A percentile compares a stretch with the other conserved stretches of the same genome.
Evolutionary conservation across 2,888 invertebrate species (phyloP).

Genomic region (Polymixis lichenea): DNA sequence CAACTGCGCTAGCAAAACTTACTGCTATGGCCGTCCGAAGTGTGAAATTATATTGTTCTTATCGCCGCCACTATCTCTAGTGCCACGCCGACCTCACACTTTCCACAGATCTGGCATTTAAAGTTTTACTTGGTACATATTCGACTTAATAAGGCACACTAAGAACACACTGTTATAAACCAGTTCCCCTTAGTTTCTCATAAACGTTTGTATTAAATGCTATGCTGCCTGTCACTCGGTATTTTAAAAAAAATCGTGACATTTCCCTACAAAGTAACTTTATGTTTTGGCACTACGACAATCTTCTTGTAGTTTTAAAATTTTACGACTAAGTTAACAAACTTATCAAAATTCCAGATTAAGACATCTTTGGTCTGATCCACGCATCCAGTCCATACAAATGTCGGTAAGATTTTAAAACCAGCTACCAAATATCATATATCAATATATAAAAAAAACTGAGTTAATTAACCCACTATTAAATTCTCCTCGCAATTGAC

Average conservation of each 20-base stretch:
- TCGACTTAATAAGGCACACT: conserved; percentile 42
- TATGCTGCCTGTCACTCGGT: background rate
- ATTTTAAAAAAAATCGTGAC: conserved; percentile 6
- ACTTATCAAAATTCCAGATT: no score
- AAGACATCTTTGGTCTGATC: no score
- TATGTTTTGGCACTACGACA: background rate
- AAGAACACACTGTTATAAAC: conserved; percentile 37
- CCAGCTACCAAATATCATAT: no score
- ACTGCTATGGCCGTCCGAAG: background rate
- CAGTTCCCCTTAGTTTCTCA: conserved; percentile 42
- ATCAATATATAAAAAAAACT: no score
- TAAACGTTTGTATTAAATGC: conserved; percentile 26
- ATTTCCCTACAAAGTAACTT: conserved; percentile 5
- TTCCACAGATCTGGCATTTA: conserved; percentile 52
- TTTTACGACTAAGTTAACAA: no score
- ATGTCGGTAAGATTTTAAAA: no score
- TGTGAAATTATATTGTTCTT: conserved; percentile 49
- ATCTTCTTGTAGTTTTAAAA: background rate
- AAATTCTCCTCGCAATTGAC: no score
- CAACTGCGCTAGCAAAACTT: background rate
- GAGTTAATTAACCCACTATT: no score
- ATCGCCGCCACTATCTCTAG: conserved; percentile 27
- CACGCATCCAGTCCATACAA: no score
- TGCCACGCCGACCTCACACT: conserved; percentile 35
- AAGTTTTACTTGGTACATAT: conserved; percentile 37